Evolutionary conservation across 2,888 invertebrate genomes (phyloP), one percentile per base, ranked within the genome.

Genomic region (Octodonta nipae): DNA sequence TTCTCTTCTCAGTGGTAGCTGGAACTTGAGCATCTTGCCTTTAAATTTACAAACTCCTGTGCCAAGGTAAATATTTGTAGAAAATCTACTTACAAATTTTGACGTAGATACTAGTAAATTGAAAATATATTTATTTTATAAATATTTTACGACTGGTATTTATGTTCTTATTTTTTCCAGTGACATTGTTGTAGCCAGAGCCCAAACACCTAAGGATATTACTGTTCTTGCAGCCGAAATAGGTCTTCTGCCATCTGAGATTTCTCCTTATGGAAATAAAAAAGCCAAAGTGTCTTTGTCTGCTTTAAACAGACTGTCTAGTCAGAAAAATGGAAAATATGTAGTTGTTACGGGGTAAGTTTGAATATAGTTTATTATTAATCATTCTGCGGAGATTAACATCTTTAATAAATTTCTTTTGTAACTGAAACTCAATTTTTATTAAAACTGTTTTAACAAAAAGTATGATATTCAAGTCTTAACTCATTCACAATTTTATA

Each of bases 231-330:
- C 88, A 0, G 59, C 71, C 27, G 92, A 95, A 68, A 81, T 95
- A 39, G 89, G 89, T 1, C 61, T 98, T 32, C 66, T 67, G 43
- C 66, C 77, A 0, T 71, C 66, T 36, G 98, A 98, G 62, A 71
- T 92, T 15, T 85, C 86, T 4, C 75, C 80, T 41, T 96, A 89
- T 62, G 98, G 98, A 5, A 78, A 73, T 49, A 89, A 81, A 47
- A 98, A 95, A 60, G 98, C 93, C 7, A 99, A 98, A 68, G 73
- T 98, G 8, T 72, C 84, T 1, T 66, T 96, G 8, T 73, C 73
- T 2, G 79, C 88, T 22, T 61, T 92, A 15, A 68, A 91, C 7
- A 68, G 96, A 13, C 64, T 93, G 28, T 57, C 67, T 29, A 57
- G 72, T 33, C 73, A 75, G 34, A 64, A 67, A 17, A 67, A 78